Evolutionary conservation across 2,888 invertebrate species (phyloP).

Genomic region (Aporophyla nigra): DNA sequence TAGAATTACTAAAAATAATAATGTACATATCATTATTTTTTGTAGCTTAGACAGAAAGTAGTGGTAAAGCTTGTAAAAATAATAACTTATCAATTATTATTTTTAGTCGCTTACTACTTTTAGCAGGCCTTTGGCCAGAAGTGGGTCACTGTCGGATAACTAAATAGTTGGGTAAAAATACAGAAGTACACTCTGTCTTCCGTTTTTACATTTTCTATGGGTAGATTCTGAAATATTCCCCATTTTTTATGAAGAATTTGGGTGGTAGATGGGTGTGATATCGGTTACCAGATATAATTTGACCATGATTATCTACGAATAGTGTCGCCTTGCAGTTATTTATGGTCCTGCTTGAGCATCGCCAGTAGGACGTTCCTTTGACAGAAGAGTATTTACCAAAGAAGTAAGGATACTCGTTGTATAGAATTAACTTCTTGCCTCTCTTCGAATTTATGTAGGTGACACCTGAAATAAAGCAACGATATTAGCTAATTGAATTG

Average conservation of each 20-base stretch:
- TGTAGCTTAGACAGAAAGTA: too few species aligned
- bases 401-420: constrained; percentile 23
- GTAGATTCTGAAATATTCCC: constrained; percentile 33
- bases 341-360: constrained; percentile 13
- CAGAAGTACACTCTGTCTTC: too few species aligned
- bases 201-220: neutral
- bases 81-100: neutral
- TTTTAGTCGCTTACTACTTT: too few species aligned
- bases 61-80: neutral
- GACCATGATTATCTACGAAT: constrained; percentile 9
- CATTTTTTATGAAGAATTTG: constrained; percentile 19
- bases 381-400: constrained; percentile 10
- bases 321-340: constrained; percentile 32
- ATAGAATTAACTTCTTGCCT: constrained; percentile 37
- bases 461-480: constrained; percentile 22
- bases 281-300: neutral
- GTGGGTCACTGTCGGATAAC: too few species aligned
- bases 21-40: too few species aligned
- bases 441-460: constrained; percentile 23
- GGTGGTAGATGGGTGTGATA: constrained; percentile 39
- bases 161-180: too few species aligned
- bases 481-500: neutral
- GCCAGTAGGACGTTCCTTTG: constrained; percentile 22
- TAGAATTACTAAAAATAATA: too few species aligned
- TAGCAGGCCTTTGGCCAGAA: too few species aligned